Evolutionary conservation across 2,113 vertebrate genomes (phyloP).

Genomic region (Cyprinodon brontotheroides): DNA sequence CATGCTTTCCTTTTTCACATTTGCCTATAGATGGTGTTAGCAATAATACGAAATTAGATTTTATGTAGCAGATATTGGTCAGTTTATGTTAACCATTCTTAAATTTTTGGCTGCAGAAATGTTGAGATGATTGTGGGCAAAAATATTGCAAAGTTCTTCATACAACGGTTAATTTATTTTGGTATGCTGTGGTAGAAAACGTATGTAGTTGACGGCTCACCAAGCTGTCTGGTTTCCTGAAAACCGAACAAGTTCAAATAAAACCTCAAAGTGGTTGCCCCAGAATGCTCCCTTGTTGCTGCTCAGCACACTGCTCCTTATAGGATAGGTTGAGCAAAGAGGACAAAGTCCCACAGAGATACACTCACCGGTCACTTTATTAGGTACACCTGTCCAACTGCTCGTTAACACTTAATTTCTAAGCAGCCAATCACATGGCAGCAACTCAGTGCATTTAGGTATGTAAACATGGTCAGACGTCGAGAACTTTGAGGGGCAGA

Average conservation of each 20-base stretch:
- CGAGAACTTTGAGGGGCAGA: too few species aligned
- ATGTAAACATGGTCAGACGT: too few species aligned
- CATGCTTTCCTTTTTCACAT: constrained; percentile 51
- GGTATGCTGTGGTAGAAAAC: background rate
- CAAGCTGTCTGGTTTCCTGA: background rate
- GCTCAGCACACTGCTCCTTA: too few species aligned
- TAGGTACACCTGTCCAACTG: too few species aligned
- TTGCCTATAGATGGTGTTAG: constrained; percentile 63
- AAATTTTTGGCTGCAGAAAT: constrained; percentile 15
- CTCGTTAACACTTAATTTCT: too few species aligned
- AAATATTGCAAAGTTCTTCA: background rate
- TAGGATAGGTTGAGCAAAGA: too few species aligned
- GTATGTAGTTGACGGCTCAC: background rate
- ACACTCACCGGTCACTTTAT: too few species aligned
- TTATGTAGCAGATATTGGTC: constrained; percentile 65
- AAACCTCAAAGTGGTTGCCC: background rate
- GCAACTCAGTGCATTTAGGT: too few species aligned
- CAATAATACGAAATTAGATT: constrained; percentile 48
- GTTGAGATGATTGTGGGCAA: background rate
- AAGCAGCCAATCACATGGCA: too few species aligned
- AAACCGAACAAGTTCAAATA: background rate
- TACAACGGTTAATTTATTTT: background rate
- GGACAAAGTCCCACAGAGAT: too few species aligned
- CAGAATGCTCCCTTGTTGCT: too few species aligned
- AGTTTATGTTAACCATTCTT: constrained; percentile 36